phyloP scores from a whole-genome alignment of 2,888 invertebrate species.

The Tethea ocularis region DNA sequence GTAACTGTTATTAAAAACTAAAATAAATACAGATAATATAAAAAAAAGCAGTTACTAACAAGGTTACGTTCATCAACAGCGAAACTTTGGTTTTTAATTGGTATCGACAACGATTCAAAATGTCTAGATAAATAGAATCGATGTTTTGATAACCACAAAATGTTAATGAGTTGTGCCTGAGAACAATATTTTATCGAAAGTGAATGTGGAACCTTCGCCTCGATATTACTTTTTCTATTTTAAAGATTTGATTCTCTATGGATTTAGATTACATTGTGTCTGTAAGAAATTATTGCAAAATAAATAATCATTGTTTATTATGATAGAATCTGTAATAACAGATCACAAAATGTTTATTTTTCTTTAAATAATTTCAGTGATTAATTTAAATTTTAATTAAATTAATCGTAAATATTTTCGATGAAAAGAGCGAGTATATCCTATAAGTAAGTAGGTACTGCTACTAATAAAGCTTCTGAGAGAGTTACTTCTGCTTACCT shows the following conservation, averaged over 20 bases:
- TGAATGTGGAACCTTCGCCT: slow-evolving; percentile 44
- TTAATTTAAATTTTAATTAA: too few species aligned
- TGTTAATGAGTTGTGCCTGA: slow-evolving; percentile 39
- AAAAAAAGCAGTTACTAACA: slow-evolving; percentile 43
- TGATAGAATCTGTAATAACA: too few species aligned
- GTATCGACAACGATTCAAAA: slow-evolving; percentile 34
- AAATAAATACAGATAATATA: slow-evolving; percentile 41
- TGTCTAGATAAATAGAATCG: slow-evolving; percentile 27
- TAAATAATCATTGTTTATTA: neutral
- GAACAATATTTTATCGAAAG: slow-evolving; percentile 38
- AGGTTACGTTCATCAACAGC: slow-evolving; percentile 46
- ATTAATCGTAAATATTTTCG: too few species aligned
- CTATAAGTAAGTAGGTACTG: too few species aligned
- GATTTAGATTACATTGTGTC: neutral
- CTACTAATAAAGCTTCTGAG: too few species aligned
- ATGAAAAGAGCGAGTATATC: too few species aligned
- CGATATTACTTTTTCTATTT: slow-evolving; percentile 18
- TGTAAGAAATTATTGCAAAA: neutral
- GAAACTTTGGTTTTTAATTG: slow-evolving; percentile 40
- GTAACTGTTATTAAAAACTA: slow-evolving; percentile 25
- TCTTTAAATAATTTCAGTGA: too few species aligned
- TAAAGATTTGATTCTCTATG: neutral
- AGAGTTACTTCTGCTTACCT: too few species aligned
- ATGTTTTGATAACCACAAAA: slow-evolving; percentile 41
- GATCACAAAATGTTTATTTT: too few species aligned